phyloP scores from a whole-genome alignment of 1,140 invertebrate genomes.

The Scaptomyza graminum region DNA sequence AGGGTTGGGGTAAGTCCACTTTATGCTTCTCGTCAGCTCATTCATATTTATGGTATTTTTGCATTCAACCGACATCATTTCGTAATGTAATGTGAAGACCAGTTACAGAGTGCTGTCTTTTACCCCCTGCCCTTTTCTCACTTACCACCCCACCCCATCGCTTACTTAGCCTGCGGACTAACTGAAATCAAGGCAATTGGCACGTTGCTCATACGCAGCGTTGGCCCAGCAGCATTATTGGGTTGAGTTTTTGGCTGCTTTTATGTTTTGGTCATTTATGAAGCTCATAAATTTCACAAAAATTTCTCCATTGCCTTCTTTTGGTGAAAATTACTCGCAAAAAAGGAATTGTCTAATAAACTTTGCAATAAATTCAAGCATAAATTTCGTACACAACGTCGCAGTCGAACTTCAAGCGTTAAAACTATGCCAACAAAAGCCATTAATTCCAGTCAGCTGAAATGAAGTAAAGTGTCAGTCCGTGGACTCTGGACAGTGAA shows the following conservation, averaged over 20 bases:
- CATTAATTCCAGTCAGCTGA: slow-evolving; percentile 82
- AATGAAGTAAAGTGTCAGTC: slow-evolving; percentile 82
- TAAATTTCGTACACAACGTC: slow-evolving; percentile 77
- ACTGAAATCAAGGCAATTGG: slow-evolving; percentile 74
- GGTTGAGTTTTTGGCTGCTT: slow-evolving; percentile 26
- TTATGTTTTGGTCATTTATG: slow-evolving; percentile 79
- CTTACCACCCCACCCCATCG: background rate
- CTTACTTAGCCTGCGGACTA: slow-evolving; percentile 6
- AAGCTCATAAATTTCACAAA: slow-evolving; percentile 77
- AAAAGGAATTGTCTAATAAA: slow-evolving; percentile 80
- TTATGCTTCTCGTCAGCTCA: slow-evolving; percentile 69
- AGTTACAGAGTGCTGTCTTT: slow-evolving; percentile 41
- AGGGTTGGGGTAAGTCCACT: slow-evolving; percentile 38
- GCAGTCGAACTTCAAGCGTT: slow-evolving; percentile 77
- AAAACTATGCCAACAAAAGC: slow-evolving; percentile 83
- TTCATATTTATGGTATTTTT: slow-evolving; percentile 82
- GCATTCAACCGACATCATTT: slow-evolving; percentile 79
- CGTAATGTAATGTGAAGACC: slow-evolving; percentile 75
- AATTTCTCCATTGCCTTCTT: slow-evolving; percentile 49
- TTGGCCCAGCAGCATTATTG: slow-evolving; percentile 28
- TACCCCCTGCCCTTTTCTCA: background rate
- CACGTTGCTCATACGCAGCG: slow-evolving; percentile 76
- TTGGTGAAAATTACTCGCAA: slow-evolving; percentile 65
- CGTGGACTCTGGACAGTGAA: background rate
- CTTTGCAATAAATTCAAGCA: slow-evolving; percentile 82